Percentiles rank a stretch among this genome's conserved stretches.
Evolutionary conservation across 2,797 vertebrate species (phyloP).

Genomic region (Myripristis murdjan): DNA sequence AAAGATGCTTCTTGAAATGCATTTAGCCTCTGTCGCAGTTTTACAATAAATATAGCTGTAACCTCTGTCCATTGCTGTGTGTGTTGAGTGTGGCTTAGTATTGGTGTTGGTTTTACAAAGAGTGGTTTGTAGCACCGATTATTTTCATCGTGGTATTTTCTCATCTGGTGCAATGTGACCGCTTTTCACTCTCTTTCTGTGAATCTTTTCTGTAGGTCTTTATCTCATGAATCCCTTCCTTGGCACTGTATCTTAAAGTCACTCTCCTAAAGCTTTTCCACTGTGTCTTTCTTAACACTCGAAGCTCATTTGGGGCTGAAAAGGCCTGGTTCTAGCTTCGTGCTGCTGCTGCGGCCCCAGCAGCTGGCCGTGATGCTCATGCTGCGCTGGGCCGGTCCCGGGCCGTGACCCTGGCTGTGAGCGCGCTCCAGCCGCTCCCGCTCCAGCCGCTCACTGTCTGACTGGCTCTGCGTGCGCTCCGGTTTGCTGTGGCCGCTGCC

Average conservation of each 20-base stretch:
- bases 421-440: conserved; percentile 85
- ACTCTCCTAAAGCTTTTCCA: conserved; percentile 17
- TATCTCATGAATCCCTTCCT: not conserved
- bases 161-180: conserved; percentile 63
- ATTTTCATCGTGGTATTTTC: conserved; percentile 46
- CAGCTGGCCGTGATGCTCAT: conserved; percentile 94
- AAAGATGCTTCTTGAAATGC: conserved; percentile 59
- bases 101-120: conserved; percentile 51
- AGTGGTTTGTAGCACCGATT: conserved; percentile 75
- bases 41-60: conserved; percentile 51
- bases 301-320: conserved; percentile 86
- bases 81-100: conserved; percentile 41
- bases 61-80: conserved; percentile 39
- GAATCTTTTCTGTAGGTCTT: conserved; percentile 26
- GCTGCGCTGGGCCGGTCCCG: conserved; percentile 87
- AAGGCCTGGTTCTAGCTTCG: conserved; percentile 88
- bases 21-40: conserved; percentile 35
- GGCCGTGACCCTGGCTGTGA: conserved; percentile 54
- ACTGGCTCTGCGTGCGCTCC: conserved; percentile 93
- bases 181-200: conserved; percentile 41
- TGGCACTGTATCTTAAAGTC: conserved; percentile 24
- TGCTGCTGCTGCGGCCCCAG: conserved; percentile 91
- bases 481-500: conserved; percentile 75
- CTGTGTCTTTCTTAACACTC: conserved; percentile 27
- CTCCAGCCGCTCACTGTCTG: conserved; percentile 88